Evolutionary conservation across 2,797 vertebrate genomes (phyloP), one percentile per base, ranked within the genome.

Genomic region (Saguinus oedipus): DNA sequence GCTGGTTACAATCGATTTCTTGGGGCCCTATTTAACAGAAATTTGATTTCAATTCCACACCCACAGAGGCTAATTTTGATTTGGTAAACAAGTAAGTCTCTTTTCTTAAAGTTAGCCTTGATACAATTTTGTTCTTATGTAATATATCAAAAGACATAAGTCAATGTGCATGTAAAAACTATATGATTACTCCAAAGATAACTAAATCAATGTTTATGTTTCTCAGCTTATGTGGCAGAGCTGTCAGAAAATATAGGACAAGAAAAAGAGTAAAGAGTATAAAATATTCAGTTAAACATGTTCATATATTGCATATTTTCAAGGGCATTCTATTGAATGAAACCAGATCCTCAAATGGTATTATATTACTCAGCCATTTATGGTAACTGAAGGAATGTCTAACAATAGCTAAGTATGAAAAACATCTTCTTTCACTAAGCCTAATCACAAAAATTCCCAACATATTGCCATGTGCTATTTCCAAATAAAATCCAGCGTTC

Each of bases 1-100:
- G 95, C 96, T 97, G 96, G 98, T 98, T 98, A 96, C 97, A 98
- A 98, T 94, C 98, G 98, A 98, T 98, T 98, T 98, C 98, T 98
- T 97, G 95, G 95, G 93, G 88, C 72, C 83, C 42, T 98, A 96
- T 98, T 98, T 98, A 98, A 98, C 97, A 98, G 76, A 98, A 98
- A 97, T 98, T 98, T 98, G 97, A 98, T 98, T 98, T 98, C 91
- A 97, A 33, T 98, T 98, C 98, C 97, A 78, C 92, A 97, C 95
- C 97, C 96, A 96, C 96, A 88, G 98, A 98, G 98, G 42, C 92
- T 98, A 97, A 98, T 98, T 97, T 95, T 95, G 89, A 97, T 97
- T 97, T 24, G 0, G 96, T 98, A 98, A 98, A 98, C 92, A 98
- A 98, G 96, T 97, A 93, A 75, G 22, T 96, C 76, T 96, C 44